phyloP scores from a whole-genome alignment of 2,797 vertebrate genomes.

The Schizopygopsis malacanthus region DNA sequence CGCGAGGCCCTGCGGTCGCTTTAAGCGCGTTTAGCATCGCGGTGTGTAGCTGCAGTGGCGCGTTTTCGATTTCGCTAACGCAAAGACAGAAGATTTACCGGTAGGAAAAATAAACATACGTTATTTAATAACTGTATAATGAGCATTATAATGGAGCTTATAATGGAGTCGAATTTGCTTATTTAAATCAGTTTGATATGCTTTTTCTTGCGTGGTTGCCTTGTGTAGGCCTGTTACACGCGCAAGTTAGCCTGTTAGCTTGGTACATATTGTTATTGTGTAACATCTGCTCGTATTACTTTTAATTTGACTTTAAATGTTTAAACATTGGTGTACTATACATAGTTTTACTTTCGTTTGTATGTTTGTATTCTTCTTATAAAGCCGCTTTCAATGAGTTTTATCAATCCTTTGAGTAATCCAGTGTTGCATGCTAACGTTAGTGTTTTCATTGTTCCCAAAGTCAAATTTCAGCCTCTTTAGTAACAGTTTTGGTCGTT shows the following conservation, averaged over 20 bases:
- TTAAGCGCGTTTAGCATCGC: slow-evolving; percentile 20
- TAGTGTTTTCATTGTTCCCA: slow-evolving; percentile 15
- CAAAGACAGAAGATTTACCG: slow-evolving; percentile 9
- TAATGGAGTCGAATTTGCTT: background rate
- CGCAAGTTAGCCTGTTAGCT: slow-evolving; percentile 26
- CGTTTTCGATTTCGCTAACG: background rate
- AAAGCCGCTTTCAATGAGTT: background rate
- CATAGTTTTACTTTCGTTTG: background rate
- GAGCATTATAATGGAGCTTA: no score
- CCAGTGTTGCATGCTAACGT: background rate
- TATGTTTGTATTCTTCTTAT: background rate
- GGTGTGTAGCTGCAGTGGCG: background rate
- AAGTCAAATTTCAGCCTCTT: background rate
- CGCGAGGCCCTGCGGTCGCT: background rate
- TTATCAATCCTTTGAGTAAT: background rate
- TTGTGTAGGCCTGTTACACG: background rate
- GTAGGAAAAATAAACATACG: background rate
- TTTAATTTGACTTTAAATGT: background rate
- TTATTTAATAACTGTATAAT: background rate
- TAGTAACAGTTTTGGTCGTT: background rate
- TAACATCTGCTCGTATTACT: background rate
- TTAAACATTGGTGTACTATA: background rate
- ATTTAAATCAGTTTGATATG: background rate
- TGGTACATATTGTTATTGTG: background rate
- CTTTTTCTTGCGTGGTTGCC: background rate